Evolutionary conservation across 2,113 vertebrate genomes (phyloP), one percentile per base, ranked within the genome.

Genomic region (Clarias macrocephalus): DNA sequence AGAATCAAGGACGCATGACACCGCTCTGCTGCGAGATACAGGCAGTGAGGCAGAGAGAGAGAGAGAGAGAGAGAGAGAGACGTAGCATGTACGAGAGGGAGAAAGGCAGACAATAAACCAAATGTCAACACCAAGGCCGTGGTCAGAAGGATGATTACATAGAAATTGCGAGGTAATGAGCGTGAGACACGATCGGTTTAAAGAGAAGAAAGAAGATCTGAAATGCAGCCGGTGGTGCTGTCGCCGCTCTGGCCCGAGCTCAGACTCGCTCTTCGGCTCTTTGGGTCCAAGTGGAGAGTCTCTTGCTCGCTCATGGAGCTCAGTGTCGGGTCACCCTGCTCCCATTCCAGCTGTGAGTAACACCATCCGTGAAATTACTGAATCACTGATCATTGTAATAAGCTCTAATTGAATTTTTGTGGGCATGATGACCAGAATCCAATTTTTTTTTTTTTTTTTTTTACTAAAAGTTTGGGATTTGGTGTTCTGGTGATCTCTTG

Each of bases 1-100:
- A 59, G 0, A 93, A 94, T 94, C 91, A 86, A 86, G 92, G 90
- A 86, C 57, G 75, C 92, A 89, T 95, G 95, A 94, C 88, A 90
- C 66, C 75, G 9, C 33, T 88, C 83, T 57, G 28, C 85, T 16
- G 48, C 9, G 42, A 65, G 60, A 52, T 9, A 19, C 12, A 30
- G 85, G 73, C 28, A 33, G 23, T 63, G 37, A 79, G 33, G 12
- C 21, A 33, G 15, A 19, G 42, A 57, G 48, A 81, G 59, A 72
- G 42, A 28, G 33, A 76, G 5, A 18, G 62, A 56, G 63, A 84
- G 65, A 84, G 54, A 48, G 19, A 75, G 42, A 54, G 13, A 28
- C 12, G 63, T 5, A 76, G 48, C 11, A 65, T 8, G 33, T 19
- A 56, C 2, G 21, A 68, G 56, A n/a, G 56, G 30, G 0, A 37